A percentile compares a stretch with the other conserved stretches of the same genome.
phyloP scores from a whole-genome alignment of 2,888 invertebrate genomes.

The Tenthredo livida region DNA sequence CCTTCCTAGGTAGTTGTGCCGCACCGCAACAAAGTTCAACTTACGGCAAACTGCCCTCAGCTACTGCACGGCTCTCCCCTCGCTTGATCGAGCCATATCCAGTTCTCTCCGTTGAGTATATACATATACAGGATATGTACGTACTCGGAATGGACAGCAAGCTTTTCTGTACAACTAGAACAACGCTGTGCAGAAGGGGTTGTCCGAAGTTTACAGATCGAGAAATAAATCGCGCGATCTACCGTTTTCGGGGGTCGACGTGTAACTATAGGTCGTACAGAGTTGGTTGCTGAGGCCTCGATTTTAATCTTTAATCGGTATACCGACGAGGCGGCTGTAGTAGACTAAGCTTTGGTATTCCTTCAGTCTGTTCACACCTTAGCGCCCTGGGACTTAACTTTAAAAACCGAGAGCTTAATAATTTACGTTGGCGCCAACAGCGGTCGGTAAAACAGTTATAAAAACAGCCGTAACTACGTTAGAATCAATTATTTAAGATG shows the following conservation, averaged over 20 bases:
- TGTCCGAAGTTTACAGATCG: slow-evolving; percentile 18
- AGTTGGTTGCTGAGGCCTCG: slow-evolving; percentile 25
- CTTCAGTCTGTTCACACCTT: slow-evolving; percentile 65
- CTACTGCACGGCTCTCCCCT: neutral
- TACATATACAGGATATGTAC: neutral
- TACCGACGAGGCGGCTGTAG: neutral
- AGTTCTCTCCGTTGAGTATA: neutral
- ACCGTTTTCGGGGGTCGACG: neutral
- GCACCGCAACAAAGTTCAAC: slow-evolving; percentile 54
- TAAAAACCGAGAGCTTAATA: slow-evolving; percentile 73
- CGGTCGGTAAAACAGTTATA: slow-evolving; percentile 77
- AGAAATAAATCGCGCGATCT: slow-evolving; percentile 8
- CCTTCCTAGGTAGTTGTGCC: slow-evolving; percentile 55
- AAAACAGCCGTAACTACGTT: slow-evolving; percentile 77
- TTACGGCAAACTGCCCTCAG: slow-evolving; percentile 50
- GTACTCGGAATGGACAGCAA: neutral
- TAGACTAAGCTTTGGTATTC: slow-evolving; percentile 58
- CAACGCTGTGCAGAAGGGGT: neutral
- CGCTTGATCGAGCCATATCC: slow-evolving; percentile 25
- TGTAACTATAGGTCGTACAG: neutral
- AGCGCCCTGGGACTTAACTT: slow-evolving; percentile 64
- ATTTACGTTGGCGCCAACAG: slow-evolving; percentile 71
- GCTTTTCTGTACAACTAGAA: neutral
- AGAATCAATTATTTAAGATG: slow-evolving; percentile 75
- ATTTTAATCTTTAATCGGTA: slow-evolving; percentile 49